Conservation (phyloP, 2,888 invertebrate genomes). For the Drosophila niveifrons region DNA sequence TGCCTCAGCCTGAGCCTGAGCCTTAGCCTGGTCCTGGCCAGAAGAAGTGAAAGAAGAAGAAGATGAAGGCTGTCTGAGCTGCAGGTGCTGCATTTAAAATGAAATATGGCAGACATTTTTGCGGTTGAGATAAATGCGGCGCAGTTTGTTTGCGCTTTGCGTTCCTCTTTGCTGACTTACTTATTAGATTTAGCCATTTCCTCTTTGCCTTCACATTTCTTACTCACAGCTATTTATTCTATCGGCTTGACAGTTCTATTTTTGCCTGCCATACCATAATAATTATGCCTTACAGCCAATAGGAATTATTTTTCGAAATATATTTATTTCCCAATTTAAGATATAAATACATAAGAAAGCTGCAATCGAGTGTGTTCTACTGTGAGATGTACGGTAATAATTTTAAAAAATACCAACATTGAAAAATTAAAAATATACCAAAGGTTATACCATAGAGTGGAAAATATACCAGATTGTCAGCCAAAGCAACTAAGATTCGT, state of each 20-base stretch:
- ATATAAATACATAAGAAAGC: too few relatives aligned
- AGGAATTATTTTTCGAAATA: background rate
- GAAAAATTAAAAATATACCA: too few relatives aligned
- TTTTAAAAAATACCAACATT: too few relatives aligned
- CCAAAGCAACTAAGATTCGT: too few relatives aligned
- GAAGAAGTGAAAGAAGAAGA: constrained; percentile 4
- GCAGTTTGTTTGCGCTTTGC: constrained; percentile 66
- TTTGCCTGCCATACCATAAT: constrained; percentile 9
- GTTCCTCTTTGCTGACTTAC: constrained; percentile 48
- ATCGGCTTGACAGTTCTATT: constrained; percentile 26
- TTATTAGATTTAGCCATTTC: constrained; percentile 66
- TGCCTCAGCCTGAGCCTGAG: constrained; percentile 1
- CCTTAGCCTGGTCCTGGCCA: constrained; percentile 14
- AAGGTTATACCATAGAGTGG: background rate
- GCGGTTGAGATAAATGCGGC: constrained; percentile 73
- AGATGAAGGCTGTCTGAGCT: constrained; percentile 48
- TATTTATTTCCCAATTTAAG: too few relatives aligned
- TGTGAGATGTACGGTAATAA: too few relatives aligned
- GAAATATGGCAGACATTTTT: constrained; percentile 78
- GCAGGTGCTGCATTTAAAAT: constrained; percentile 78
- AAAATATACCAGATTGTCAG: too few relatives aligned
- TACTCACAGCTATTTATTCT: constrained; percentile 29
- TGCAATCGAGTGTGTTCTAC: too few relatives aligned
- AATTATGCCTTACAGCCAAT: constrained; percentile 15
- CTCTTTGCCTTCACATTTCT: constrained; percentile 10